Base-by-base conservation (phyloP, 2,113 vertebrate genomes). In the Coreoperca whiteheadi region DNA sequence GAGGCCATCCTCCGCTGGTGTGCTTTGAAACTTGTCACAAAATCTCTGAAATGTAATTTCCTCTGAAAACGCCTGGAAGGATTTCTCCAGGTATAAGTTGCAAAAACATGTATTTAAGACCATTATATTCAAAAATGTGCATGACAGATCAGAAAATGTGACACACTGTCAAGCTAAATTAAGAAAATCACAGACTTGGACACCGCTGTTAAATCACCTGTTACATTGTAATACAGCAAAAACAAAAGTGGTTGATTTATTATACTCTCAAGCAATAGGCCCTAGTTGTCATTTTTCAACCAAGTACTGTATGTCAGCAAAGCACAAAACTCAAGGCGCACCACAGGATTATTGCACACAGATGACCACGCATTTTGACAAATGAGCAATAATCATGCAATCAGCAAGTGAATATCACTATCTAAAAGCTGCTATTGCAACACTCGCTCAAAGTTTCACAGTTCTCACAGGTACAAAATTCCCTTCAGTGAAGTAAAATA, bases 401-500 rank as follows among this genome's bases (percentile, higher is more conserved):
- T 48, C 54, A 39, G 20, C 25, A 10, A 65, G 54, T 74, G 43
- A 73, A 75, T 57, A 32, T 72, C 8, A 23, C 50, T n/a, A n/a
- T 80, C 28, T 59, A 9, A 76, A 71, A 32, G 41, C 14, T 67
- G 60, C 16, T 10, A 32, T 41, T 48, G 76, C 41, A 83, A 60
- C 77, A 30, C 43, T 20, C 4, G 6, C 48, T 79, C 4, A 74
- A 77, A 74, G 59, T 75, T 74, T 32, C 16, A 46, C 37, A 72
- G 30, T 56, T 61, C 61, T 57, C 28, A 4, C 50, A 73, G 74
- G 41, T 72, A 20, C 61, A 75, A 88, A 83, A 85, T 74, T 50
- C 25, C 80, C 61, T 63, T 86, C 68, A 32, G n/a, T 69, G 5
- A 77, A 54, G 43, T 41, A 39, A 91, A 85, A 89, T 81, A 87